Evolutionary conservation across 2,113 vertebrate genomes (phyloP), one percentile per base, ranked within the genome.

Genomic region (Anas platyrhynchos): DNA sequence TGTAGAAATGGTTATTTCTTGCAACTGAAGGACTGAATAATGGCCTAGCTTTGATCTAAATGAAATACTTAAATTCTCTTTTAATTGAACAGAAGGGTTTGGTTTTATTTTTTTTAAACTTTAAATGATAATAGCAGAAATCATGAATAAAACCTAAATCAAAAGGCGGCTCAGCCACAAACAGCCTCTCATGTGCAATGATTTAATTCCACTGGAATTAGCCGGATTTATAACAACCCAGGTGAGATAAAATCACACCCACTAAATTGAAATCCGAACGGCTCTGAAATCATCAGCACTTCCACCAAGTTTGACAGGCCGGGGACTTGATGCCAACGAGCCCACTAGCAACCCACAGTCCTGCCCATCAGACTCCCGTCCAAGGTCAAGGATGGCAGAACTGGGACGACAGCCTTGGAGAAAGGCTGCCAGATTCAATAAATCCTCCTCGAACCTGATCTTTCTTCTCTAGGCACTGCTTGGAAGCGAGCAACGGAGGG

Each of bases 401-500:
- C 36, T 21, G 75, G 43, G 68, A 65, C 0, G 17, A 65, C 59
- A 93, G 82, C 94, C 83, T 74, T 50, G 68, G 65, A 86, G 32
- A 72, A 75, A 80, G 73, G 61, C 83, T 93, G 96, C 95, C 95
- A 92, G 88, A 17, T n/a, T 74, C 32, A 82, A 92, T 88, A 68
- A 88, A 93, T 88, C 73, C 67, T 21, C 76, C 69, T 78, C 46
- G 22, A 55, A 83, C 46, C 76, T 0, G 0, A 81, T 26, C 13
- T 77, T 44, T 80, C 79, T 67, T 76, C 79, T 43, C 67, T 2
- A 0, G 41, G 38, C 46, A 8, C 56, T 5, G 21, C 67, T 4
- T 18, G 93, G 67, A 86, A 91, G 46, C 18, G 6, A 5, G 63
- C 50, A 34, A 7, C 0, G 13, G 15, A 13, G 0, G 4, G 61